A percentile compares a stretch with the other conserved stretches of the same genome.
These are phyloP conservation scores for Pogonognathellus flavescens DNA, from an alignment of 1,140 invertebrate genomes.

Conservation along the genomic window DNA sequence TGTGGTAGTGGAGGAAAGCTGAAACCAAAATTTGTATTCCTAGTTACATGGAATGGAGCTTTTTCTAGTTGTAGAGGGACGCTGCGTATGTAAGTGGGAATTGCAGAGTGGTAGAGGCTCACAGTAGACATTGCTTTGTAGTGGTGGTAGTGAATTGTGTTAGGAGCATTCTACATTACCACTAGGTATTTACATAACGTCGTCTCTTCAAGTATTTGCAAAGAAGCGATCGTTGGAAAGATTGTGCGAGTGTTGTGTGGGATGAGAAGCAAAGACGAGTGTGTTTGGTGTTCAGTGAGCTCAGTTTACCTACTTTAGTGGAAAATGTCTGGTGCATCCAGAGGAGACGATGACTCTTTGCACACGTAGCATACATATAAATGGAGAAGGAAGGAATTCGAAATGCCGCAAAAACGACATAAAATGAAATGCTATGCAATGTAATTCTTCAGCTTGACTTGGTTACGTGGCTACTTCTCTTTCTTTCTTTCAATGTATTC, in stretches of 20 bases:
- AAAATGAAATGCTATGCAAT: constrained; percentile 45
- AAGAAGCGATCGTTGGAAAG: constrained; percentile 2
- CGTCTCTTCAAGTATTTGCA: neutral
- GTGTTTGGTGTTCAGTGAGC: neutral
- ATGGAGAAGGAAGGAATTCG: constrained; percentile 34
- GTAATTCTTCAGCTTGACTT: constrained; percentile 18
- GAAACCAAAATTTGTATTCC: neutral
- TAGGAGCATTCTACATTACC: neutral
- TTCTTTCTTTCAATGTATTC: constrained; percentile 8
- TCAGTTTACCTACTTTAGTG: constrained; percentile 26
- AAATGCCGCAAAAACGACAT: constrained; percentile 44
- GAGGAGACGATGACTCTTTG: no score
- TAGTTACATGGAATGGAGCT: neutral
- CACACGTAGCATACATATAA: neutral
- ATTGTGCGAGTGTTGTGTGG: constrained; percentile 1
- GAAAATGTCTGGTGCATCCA: neutral
- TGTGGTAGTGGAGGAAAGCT: neutral
- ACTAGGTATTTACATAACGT: constrained; percentile 24
- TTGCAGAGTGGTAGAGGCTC: no score
- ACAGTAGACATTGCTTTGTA: no score
- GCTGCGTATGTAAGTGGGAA: no score
- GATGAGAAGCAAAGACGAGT: neutral
- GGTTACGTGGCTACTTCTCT: neutral
- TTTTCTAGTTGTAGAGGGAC: no score
- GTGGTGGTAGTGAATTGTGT: neutral